A percentile compares a stretch with the other conserved stretches of the same genome.
These are phyloP conservation scores for Mareca penelope DNA, from an alignment of 2,797 vertebrate species.

Conservation along the genomic window DNA sequence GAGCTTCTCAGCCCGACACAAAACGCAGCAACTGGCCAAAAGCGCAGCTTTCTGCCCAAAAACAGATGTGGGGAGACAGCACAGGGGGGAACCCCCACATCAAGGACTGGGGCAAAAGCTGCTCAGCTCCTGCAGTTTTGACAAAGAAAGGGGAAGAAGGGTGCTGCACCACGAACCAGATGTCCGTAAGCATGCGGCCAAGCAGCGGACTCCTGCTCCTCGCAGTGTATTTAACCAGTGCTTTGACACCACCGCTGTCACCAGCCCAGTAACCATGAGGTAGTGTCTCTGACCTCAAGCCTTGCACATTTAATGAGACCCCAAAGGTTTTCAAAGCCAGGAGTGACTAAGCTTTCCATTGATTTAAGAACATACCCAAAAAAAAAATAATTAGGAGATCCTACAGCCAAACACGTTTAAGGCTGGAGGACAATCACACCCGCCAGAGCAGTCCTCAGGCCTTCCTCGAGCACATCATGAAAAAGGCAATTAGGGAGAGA, in stretches of 20 bases:
- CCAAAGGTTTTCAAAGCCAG: conserved; percentile 26
- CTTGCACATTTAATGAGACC: conserved; percentile 25
- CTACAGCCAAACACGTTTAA: not conserved
- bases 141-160: not conserved
- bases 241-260: not conserved
- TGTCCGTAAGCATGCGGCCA: not conserved
- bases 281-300: conserved; percentile 53
- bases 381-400: not conserved
- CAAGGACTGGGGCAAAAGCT: not conserved
- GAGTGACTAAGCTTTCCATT: conserved; percentile 41
- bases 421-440: conserved; percentile 2
- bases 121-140: not conserved
- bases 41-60: not conserved
- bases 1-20: not conserved
- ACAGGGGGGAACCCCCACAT: not conserved
- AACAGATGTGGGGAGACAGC: not conserved
- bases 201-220: not conserved
- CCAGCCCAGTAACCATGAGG: conserved; percentile 39
- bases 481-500: not conserved
- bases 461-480: not conserved
- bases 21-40: not conserved
- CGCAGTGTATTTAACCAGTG: rapidly evolving
- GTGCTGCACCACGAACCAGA: not conserved
- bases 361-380: conserved; percentile 5
- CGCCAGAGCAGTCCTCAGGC: not conserved